phyloP scores from a whole-genome alignment of 2,797 vertebrate genomes.

The Poecile montanus region DNA sequence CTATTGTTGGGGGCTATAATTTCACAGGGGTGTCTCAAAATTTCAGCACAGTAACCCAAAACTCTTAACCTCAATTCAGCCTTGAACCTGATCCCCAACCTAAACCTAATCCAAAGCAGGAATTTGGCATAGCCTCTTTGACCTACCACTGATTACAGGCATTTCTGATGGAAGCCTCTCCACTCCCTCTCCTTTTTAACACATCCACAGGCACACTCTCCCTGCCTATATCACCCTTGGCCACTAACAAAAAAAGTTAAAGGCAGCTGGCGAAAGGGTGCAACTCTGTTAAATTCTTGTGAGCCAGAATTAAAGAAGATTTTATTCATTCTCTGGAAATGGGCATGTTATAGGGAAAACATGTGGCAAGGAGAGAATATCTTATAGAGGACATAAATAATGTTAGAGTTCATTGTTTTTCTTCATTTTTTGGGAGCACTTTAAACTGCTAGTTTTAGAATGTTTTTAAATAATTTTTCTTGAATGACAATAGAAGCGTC shows the following conservation, averaged over 20 bases:
- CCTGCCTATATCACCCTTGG: neutral
- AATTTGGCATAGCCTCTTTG: neutral
- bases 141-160: neutral
- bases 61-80: slow-evolving; percentile 18
- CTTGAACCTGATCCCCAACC: slow-evolving; percentile 26
- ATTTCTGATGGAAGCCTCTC: neutral
- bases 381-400: neutral
- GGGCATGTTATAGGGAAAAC: neutral
- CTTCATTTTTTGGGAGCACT: neutral
- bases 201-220: neutral
- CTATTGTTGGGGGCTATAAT: neutral
- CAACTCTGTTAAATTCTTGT: neutral
- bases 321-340: neutral
- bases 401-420: neutral
- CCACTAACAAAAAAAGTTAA: neutral
- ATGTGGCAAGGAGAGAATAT: neutral
- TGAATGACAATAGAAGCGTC: neutral
- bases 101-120: slow-evolving; percentile 17
- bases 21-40: slow-evolving; percentile 42
- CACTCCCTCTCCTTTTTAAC: neutral
- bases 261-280: neutral
- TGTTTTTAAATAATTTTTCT: neutral
- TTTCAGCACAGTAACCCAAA: slow-evolving; percentile 29
- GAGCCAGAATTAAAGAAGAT: neutral
- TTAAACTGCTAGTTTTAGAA: neutral